phyloP scores from a whole-genome alignment of 2,797 vertebrate genomes.

The Phataginus tricuspis region DNA sequence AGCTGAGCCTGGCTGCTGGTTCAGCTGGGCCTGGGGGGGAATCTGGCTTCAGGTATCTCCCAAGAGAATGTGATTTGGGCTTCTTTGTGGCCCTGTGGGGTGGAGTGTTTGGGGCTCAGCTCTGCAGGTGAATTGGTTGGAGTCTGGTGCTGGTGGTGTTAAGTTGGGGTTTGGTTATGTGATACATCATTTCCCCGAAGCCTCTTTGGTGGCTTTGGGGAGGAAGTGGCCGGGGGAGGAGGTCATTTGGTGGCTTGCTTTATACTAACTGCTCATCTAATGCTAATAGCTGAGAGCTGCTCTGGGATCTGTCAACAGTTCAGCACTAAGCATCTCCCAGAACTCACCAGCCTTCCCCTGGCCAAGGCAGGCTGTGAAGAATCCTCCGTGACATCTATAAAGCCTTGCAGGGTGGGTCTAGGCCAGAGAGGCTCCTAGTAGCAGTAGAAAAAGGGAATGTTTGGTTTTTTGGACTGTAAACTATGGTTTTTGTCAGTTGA shows the following conservation, averaged over 20 bases:
- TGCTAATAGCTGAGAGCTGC: background rate
- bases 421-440: background rate
- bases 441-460: background rate
- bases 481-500: background rate
- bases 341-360: background rate
- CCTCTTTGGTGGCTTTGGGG: conserved; percentile 55
- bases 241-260: conserved; percentile 36
- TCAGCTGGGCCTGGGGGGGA: background rate
- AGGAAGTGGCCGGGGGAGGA: background rate
- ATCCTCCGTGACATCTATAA: background rate
- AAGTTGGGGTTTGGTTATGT: conserved; percentile 10
- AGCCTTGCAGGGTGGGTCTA: background rate
- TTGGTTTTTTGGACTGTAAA: background rate
- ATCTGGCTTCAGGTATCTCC: background rate
- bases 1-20: background rate
- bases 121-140: background rate
- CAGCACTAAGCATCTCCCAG: background rate
- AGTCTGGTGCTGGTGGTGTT: background rate
- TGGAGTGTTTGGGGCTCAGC: background rate
- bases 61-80: background rate
- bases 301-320: background rate
- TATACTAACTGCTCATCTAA: background rate
- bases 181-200: conserved; percentile 23
- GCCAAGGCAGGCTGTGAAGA: background rate
- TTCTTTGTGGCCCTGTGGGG: background rate